Conservation (phyloP, 2,888 invertebrate genomes). For the Drosophila dives region DNA sequence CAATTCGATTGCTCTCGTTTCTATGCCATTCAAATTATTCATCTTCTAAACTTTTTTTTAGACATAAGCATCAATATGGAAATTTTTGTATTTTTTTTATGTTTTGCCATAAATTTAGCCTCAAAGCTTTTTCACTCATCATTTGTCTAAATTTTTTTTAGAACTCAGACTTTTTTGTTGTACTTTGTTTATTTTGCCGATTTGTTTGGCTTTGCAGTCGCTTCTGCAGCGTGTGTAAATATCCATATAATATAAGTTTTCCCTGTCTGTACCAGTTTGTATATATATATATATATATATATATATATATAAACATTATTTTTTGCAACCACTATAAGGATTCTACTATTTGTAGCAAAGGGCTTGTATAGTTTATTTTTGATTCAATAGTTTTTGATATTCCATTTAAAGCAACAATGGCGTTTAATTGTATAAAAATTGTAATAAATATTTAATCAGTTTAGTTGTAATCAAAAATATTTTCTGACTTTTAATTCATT, state of each 20-base stretch:
- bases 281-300: neutral
- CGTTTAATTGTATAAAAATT: conserved; percentile 56
- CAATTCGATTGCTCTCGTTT: conserved; percentile 62
- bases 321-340: conserved; percentile 17
- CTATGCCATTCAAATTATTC: conserved; percentile 48
- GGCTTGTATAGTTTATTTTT: conserved; percentile 68
- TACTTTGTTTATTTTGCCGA: conserved; percentile 71
- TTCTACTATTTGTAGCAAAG: conserved; percentile 72
- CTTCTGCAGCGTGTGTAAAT: conserved; percentile 38
- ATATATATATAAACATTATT: conserved; percentile 3
- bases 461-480: conserved; percentile 35
- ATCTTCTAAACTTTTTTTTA: conserved; percentile 26
- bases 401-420: conserved; percentile 16
- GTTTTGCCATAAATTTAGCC: conserved; percentile 72
- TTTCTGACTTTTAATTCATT: neutral
- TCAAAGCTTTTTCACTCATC: conserved; percentile 77
- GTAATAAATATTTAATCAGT: conserved; percentile 63
- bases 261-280: neutral
- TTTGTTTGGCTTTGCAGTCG: conserved; percentile 64
- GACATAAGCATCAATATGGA: conserved; percentile 42
- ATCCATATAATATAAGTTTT: conserved; percentile 59
- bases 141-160: conserved; percentile 71
- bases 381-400: conserved; percentile 59
- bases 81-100: conserved; percentile 53
- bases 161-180: conserved; percentile 16